Evolutionary conservation across 2,113 vertebrate genomes (phyloP).

Genomic region (Nerophis ophidion): DNA sequence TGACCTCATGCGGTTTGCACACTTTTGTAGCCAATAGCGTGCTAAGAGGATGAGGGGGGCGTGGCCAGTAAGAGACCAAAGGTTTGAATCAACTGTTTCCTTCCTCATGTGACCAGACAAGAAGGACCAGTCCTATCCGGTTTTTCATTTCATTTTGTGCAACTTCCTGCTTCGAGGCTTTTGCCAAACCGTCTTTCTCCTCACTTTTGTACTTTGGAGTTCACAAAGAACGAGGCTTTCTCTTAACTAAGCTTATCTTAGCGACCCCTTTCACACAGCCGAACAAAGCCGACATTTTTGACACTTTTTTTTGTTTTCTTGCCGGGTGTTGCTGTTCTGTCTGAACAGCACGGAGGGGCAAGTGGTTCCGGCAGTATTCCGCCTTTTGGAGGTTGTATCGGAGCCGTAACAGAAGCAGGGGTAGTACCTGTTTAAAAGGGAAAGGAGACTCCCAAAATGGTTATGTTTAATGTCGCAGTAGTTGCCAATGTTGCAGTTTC

Average conservation of each 20-base stretch:
- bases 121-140: slow-evolving; percentile 15
- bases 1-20: slow-evolving; percentile 98
- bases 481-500: too few species aligned
- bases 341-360: too few species aligned
- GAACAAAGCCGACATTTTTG: neutral
- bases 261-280: neutral
- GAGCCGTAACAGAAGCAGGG: neutral
- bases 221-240: neutral
- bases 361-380: too few species aligned
- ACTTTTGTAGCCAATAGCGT: slow-evolving; percentile 85
- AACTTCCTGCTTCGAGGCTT: slow-evolving; percentile 17
- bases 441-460: neutral
- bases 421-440: neutral
- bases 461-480: too few species aligned
- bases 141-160: slow-evolving; percentile 21
- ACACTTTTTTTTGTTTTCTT: too few species aligned
- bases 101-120: slow-evolving; percentile 23
- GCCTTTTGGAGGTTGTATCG: neutral
- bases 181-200: slow-evolving; percentile 26
- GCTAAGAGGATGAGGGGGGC: slow-evolving; percentile 64
- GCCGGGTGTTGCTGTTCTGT: too few species aligned
- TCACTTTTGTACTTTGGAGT: slow-evolving; percentile 14
- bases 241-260: slow-evolving; percentile 15
- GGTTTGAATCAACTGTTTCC: slow-evolving; percentile 10
- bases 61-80: slow-evolving; percentile 53